phyloP scores from a whole-genome alignment of 1,140 invertebrate genomes.

The Drosophila ercepeae region DNA sequence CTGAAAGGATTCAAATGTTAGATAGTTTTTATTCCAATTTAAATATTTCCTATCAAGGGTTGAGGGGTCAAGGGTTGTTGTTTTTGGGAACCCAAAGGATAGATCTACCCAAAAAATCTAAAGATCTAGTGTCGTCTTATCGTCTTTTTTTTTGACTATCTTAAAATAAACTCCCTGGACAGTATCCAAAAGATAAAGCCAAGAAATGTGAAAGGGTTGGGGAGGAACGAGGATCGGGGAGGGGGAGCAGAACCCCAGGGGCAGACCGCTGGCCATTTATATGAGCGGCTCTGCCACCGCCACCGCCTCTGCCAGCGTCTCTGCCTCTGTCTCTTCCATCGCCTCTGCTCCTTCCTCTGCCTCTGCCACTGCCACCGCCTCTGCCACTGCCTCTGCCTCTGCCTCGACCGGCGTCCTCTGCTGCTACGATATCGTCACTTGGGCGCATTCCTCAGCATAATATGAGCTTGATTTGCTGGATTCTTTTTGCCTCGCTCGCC shows the following conservation, averaged over 20 bases:
- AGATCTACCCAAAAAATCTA: background rate
- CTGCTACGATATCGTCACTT: conserved; percentile 82
- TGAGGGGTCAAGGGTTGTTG: too few relatives aligned
- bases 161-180: conserved; percentile 32
- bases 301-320: conserved; percentile 20
- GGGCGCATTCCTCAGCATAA: conserved; percentile 82
- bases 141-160: background rate
- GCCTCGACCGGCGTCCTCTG: conserved; percentile 44
- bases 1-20: conserved; percentile 1
- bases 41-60: background rate
- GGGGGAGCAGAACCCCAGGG: background rate
- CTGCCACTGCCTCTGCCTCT: conserved; percentile 16
- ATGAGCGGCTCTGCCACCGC: conserved; percentile 34
- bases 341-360: conserved; percentile 64
- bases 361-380: conserved; percentile 23
- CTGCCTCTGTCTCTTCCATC: conserved; percentile 12
- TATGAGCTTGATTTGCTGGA: conserved; percentile 83
- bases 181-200: conserved; percentile 13
- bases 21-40: background rate
- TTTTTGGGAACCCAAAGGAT: background rate
- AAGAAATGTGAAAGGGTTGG: background rate
- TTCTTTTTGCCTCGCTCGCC: conserved; percentile 61
- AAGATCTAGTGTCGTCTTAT: conserved; percentile 4
- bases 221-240: background rate
- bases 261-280: conserved; percentile 62